Evolutionary conservation across 2,113 vertebrate species (phyloP).

Genomic region (Malaclemys terrapin): DNA sequence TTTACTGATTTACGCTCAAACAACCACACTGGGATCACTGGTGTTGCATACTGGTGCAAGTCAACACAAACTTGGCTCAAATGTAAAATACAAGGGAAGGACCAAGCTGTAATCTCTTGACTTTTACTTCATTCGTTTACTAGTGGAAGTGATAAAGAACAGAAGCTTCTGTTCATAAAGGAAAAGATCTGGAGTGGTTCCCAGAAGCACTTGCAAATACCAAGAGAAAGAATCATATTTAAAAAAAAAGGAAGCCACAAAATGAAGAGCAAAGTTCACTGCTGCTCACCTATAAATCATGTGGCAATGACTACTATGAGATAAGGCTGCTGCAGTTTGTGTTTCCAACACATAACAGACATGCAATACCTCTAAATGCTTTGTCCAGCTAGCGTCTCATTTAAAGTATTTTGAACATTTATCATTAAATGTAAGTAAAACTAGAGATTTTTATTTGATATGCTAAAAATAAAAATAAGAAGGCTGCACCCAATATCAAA

Average conservation of each 20-base stretch:
- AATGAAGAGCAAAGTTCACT: slow-evolving; percentile 40
- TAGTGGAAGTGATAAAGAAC: no score
- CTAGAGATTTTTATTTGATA: neutral
- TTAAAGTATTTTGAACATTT: neutral
- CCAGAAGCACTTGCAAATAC: neutral
- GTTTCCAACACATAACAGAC: neutral
- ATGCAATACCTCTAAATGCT: neutral
- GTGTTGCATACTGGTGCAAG: neutral
- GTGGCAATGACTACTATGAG: neutral
- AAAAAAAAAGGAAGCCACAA: slow-evolving; percentile 29
- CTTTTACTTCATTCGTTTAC: neutral
- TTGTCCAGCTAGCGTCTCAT: neutral
- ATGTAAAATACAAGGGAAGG: neutral
- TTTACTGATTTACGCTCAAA: neutral
- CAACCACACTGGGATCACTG: neutral
- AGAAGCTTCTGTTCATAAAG: slow-evolving; percentile 1
- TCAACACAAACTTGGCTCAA: neutral
- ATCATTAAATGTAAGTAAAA: neutral
- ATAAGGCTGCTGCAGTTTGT: neutral
- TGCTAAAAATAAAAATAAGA: neutral
- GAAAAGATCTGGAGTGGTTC: slow-evolving; percentile 17
- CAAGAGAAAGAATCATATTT: slow-evolving; percentile 14
- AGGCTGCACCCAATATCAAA: neutral
- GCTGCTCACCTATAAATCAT: neutral
- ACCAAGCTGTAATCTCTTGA: neutral